Evolutionary conservation across 1,140 invertebrate species (phyloP).

Genomic region (Copidosoma floridanum): DNA sequence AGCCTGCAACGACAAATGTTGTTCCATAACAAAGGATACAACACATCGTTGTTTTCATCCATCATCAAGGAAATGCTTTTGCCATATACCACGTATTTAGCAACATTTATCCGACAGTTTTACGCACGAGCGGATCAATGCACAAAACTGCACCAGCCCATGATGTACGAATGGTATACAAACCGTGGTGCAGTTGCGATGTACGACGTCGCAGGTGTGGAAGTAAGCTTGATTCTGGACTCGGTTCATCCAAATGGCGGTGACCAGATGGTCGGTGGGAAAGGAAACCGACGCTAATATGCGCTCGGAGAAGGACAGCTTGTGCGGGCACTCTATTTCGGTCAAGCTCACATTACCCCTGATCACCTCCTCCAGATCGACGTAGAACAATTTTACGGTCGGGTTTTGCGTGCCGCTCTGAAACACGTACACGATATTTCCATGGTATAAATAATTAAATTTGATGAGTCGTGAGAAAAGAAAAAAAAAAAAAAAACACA

Average conservation of each 20-base stretch:
- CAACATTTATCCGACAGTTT: too few relatives aligned
- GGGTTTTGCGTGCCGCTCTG: conserved; percentile 80
- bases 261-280: conserved; percentile 68
- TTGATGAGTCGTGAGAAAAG: too few relatives aligned
- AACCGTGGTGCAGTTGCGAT: conserved; percentile 54
- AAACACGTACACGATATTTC: too few relatives aligned
- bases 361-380: conserved; percentile 58
- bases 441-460: too few relatives aligned
- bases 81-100: too few relatives aligned
- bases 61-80: too few relatives aligned
- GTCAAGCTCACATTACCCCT: conserved; percentile 52
- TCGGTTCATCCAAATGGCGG: conserved; percentile 82
- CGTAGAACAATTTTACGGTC: conserved; percentile 66
- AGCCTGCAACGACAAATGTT: conserved; percentile 37
- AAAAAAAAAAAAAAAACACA: too few relatives aligned
- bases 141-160: too few relatives aligned
- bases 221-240: conserved; percentile 73
- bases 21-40: too few relatives aligned
- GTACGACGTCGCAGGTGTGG: conserved; percentile 57
- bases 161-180: conserved; percentile 31
- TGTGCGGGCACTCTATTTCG: conserved; percentile 50
- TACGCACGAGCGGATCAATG: too few relatives aligned
- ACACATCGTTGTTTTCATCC: too few relatives aligned
- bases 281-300: conserved; percentile 76
- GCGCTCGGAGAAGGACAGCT: conserved; percentile 58